A percentile compares a stretch with the other conserved stretches of the same genome.
Conservation (phyloP, 2,113 vertebrate genomes). For the Zapornia atra region DNA sequence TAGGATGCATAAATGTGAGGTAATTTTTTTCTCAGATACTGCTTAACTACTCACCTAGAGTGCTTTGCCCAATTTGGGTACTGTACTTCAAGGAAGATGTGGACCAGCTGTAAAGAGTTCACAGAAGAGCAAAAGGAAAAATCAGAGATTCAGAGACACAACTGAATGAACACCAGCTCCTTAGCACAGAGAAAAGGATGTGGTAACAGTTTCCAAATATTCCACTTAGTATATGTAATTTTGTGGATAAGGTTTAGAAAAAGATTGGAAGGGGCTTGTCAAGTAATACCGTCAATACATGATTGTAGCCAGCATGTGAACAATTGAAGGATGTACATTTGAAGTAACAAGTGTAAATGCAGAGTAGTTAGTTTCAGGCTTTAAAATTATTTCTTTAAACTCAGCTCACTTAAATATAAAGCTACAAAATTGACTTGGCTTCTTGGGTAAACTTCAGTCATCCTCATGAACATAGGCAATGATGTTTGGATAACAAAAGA, state of each 20-base stretch:
- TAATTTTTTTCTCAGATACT: not conserved
- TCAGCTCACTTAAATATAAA: not conserved
- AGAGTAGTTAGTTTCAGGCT: not conserved
- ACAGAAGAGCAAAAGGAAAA: not conserved
- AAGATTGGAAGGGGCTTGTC: not conserved
- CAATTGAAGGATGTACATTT: not conserved
- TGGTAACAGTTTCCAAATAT: not conserved
- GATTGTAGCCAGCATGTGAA: not conserved
- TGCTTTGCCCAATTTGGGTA: not conserved
- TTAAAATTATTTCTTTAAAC: slow-evolving; percentile 48
- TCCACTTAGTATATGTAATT: not conserved
- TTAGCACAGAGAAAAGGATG: not conserved
- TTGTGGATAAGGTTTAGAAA: not conserved
- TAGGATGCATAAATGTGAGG: not conserved
- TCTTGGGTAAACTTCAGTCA: slow-evolving; percentile 18
- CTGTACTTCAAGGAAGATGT: not conserved
- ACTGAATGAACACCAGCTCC: not conserved
- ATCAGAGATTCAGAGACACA: not conserved
- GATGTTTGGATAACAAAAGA: slow-evolving; percentile 47
- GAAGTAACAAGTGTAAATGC: not conserved
- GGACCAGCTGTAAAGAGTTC: not conserved
- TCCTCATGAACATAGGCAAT: slow-evolving; percentile 13
- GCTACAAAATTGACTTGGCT: slow-evolving; percentile 8
- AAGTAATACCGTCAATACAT: not conserved
- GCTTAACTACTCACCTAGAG: not conserved